Evolutionary conservation across 1,140 invertebrate genomes (phyloP).

Genomic region (Ruditapes philippinarum): DNA sequence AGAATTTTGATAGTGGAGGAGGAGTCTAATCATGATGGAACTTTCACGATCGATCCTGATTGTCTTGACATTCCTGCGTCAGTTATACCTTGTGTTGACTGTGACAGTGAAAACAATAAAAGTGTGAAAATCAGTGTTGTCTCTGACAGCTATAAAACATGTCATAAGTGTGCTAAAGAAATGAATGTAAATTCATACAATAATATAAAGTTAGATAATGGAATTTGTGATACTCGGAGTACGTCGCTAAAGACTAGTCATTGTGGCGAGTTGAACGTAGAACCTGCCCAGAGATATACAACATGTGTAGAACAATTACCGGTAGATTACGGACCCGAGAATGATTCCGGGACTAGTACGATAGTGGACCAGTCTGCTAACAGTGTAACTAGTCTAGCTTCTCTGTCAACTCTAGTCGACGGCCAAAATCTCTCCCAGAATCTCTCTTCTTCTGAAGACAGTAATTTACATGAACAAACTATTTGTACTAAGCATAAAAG

Average conservation of each 20-base stretch:
- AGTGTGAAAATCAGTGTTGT: neutral
- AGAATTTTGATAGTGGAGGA: neutral
- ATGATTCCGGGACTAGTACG: slow-evolving; percentile 62
- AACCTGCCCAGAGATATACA: slow-evolving; percentile 35
- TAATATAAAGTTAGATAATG: neutral
- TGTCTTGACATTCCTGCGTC: neutral
- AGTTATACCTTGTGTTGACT: slow-evolving; percentile 19
- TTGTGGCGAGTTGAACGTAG: neutral
- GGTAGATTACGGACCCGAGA: slow-evolving; percentile 27
- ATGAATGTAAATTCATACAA: neutral
- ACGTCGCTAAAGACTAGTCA: neutral
- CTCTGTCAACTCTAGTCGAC: slow-evolving; percentile 54
- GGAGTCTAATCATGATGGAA: slow-evolving; percentile 25
- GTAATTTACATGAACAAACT: neutral
- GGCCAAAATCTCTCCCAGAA: slow-evolving; percentile 58
- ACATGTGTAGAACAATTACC: slow-evolving; percentile 38
- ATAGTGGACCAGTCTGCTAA: slow-evolving; percentile 62
- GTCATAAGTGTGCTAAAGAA: neutral
- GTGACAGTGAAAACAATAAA: neutral
- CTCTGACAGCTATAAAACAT: neutral
- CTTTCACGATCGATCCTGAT: slow-evolving; percentile 54
- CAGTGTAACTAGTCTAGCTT: slow-evolving; percentile 58
- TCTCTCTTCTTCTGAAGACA: slow-evolving; percentile 20
- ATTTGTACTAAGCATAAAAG: neutral
- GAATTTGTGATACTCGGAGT: neutral